Evolutionary conservation across 1,140 invertebrate species (phyloP).

Genomic region (Physella acuta): DNA sequence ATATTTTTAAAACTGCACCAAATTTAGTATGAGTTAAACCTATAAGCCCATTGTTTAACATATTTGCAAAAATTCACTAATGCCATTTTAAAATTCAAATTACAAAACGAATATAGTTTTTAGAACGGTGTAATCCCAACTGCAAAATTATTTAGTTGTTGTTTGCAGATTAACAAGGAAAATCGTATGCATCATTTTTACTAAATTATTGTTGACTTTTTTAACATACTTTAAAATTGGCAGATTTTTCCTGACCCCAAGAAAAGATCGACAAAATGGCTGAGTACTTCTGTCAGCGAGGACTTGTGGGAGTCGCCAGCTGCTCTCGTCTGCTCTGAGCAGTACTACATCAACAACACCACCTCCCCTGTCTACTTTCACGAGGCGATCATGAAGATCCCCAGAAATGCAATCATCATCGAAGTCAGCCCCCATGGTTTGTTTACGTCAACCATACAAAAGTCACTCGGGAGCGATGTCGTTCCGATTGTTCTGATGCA

Average conservation of each 20-base stretch:
- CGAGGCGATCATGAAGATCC: slow-evolving; percentile 71
- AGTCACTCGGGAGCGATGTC: slow-evolving; percentile 67
- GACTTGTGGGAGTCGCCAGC: slow-evolving; percentile 74
- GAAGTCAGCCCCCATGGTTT: slow-evolving; percentile 92
- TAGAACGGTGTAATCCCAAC: too few relatives aligned
- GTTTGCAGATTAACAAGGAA: too few relatives aligned
- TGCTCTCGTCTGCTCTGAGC: slow-evolving; percentile 80
- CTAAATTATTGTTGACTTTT: too few relatives aligned
- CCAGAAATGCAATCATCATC: slow-evolving; percentile 82
- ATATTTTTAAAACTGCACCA: too few relatives aligned
- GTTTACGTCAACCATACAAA: slow-evolving; percentile 81
- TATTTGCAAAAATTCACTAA: too few relatives aligned
- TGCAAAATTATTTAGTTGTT: too few relatives aligned
- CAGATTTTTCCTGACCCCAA: slow-evolving; percentile 76
- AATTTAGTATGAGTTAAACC: too few relatives aligned
- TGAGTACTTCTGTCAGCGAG: slow-evolving; percentile 88
- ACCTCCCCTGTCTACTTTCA: slow-evolving; percentile 80
- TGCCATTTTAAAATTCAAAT: too few relatives aligned
- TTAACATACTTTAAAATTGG: slow-evolving; percentile 17
- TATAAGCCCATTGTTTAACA: too few relatives aligned
- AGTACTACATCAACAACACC: slow-evolving; percentile 95
- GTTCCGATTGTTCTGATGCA: slow-evolving; percentile 79
- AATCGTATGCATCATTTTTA: too few relatives aligned
- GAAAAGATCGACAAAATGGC: slow-evolving; percentile 78
- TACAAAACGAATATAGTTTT: too few relatives aligned